These are phyloP conservation scores for Sceloporus tristichus DNA, from an alignment of 2,113 vertebrate species.

Conservation along the genomic window DNA sequence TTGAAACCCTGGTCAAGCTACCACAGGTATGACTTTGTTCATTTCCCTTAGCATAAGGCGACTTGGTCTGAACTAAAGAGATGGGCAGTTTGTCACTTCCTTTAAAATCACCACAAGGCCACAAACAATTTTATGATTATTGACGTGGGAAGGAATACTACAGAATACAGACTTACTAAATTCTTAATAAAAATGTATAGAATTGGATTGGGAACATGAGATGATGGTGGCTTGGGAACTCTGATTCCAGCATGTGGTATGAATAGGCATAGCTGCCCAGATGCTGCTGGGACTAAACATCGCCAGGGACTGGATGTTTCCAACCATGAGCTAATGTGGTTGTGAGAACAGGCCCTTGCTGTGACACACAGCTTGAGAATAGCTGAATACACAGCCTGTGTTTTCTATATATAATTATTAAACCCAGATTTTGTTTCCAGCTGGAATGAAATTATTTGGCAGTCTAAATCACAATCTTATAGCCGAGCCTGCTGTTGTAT, in stretches of 20 bases:
- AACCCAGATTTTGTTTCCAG: slow-evolving; percentile 63
- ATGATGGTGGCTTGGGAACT: background rate
- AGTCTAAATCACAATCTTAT: slow-evolving; percentile 72
- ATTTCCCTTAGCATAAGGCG: too few relatives aligned
- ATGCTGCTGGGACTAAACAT: background rate
- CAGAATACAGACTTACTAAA: too few relatives aligned
- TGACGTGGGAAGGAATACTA: too few relatives aligned
- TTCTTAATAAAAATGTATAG: background rate
- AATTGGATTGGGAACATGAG: background rate
- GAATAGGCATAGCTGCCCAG: background rate
- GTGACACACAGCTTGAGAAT: slow-evolving; percentile 3
- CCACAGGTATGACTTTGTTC: background rate
- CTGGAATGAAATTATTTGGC: slow-evolving; percentile 67
- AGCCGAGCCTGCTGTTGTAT: slow-evolving; percentile 77
- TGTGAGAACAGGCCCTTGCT: slow-evolving; percentile 4
- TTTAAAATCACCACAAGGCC: too few relatives aligned
- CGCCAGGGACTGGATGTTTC: background rate
- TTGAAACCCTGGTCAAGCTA: background rate
- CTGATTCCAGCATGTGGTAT: background rate
- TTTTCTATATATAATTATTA: slow-evolving; percentile 61
- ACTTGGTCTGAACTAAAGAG: background rate
- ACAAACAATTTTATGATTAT: too few relatives aligned
- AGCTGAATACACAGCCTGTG: background rate
- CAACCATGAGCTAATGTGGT: background rate
- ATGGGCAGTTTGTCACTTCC: too few relatives aligned